Conservation (phyloP, 2,113 vertebrate genomes). For the Hippocampus barbouri region DNA sequence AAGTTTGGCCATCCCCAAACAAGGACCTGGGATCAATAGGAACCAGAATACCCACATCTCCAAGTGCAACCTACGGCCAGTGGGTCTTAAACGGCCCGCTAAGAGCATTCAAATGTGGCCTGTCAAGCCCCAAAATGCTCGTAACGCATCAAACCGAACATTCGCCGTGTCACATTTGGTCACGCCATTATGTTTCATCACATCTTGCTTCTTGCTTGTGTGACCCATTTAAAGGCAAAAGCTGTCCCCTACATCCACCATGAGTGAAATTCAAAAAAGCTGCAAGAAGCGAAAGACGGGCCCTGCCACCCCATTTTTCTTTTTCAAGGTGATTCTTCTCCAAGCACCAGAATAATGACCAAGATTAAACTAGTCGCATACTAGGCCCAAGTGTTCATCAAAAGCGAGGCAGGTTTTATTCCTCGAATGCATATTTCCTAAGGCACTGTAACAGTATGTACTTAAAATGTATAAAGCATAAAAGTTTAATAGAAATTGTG, state of each 20-base stretch:
- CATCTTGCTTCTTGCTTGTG: conserved; percentile 16
- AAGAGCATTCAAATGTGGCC: not conserved
- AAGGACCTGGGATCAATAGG: not conserved
- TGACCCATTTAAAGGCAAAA: conserved; percentile 69
- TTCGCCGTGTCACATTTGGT: not conserved
- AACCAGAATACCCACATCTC: not conserved
- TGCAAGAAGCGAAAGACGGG: not conserved
- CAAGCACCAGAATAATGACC: not conserved
- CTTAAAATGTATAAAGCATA: too few species aligned
- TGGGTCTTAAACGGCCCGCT: not conserved
- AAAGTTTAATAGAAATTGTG: too few species aligned
- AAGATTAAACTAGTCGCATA: too few species aligned
- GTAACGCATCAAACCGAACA: not conserved
- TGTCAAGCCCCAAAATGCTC: not conserved
- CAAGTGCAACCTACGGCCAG: not conserved
- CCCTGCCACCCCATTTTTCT: not conserved
- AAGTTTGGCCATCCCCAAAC: not conserved
- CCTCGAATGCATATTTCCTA: too few species aligned
- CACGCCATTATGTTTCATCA: not conserved
- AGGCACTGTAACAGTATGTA: too few species aligned
- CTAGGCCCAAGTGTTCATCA: too few species aligned
- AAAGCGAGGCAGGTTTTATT: too few species aligned
- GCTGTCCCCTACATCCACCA: conserved; percentile 29
- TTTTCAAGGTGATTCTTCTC: not conserved
- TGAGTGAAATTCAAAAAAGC: conserved; percentile 12